Evolutionary conservation across 2,888 invertebrate species (phyloP).

Genomic region (Clusia tigrina): DNA sequence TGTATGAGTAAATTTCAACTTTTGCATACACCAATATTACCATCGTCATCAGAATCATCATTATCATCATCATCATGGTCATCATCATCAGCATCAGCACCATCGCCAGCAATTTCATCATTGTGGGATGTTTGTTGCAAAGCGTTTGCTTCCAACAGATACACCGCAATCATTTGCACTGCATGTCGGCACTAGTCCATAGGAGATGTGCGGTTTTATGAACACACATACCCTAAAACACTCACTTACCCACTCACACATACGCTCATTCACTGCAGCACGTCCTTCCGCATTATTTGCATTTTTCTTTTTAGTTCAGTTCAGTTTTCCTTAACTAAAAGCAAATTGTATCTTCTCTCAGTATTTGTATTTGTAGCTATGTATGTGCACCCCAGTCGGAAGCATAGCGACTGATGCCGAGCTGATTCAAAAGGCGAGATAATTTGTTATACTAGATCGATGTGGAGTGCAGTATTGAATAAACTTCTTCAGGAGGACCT

Average conservation of each 20-base stretch:
- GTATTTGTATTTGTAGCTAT: conserved; percentile 11
- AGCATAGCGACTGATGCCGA: no score
- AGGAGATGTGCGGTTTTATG: conserved; percentile 4
- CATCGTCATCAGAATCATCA: no score
- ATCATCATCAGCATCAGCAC: background rate
- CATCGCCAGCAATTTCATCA: background rate
- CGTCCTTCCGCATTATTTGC: conserved; percentile 48
- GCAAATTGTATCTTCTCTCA: conserved; percentile 40
- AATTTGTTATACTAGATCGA: no score
- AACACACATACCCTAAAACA: no score
- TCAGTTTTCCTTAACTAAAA: conserved; percentile 41
- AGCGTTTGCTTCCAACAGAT: background rate
- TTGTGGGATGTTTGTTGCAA: background rate
- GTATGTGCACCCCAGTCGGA: no score
- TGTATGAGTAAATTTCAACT: no score
- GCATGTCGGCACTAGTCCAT: conserved; percentile 50
- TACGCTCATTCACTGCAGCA: conserved; percentile 51
- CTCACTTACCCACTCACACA: background rate
- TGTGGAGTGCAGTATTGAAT: no score
- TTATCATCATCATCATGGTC: background rate
- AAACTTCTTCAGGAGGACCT: no score
- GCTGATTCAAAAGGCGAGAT: no score
- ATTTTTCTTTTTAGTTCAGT: conserved; percentile 13
- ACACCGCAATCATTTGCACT: conserved; percentile 54
- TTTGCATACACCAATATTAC: no score